Conservation (phyloP, 2,113 vertebrate species). For the Sorex fumeus region DNA sequence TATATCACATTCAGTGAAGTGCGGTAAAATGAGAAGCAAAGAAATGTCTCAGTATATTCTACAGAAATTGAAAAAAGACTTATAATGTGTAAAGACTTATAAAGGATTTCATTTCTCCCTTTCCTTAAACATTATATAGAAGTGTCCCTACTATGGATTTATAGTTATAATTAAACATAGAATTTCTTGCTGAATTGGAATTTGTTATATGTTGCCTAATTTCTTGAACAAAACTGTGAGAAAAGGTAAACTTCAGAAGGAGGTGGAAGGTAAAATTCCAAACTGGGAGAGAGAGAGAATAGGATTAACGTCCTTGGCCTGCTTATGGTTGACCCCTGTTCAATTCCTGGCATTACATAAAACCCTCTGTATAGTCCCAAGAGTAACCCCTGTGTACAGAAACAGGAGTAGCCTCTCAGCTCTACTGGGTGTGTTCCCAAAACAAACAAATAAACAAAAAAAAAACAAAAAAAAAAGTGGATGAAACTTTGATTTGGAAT, state of each 20-base stretch:
- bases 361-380: too few species aligned
- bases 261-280: not conserved
- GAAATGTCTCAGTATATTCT: not conserved
- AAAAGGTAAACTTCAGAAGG: not conserved
- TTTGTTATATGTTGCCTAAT: not conserved
- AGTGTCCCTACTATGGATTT: not conserved
- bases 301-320: too few species aligned
- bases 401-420: too few species aligned
- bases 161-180: not conserved
- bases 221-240: constrained; percentile 31
- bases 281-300: not conserved
- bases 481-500: constrained; percentile 28
- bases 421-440: too few species aligned
- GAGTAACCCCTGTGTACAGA: too few species aligned
- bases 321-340: too few species aligned
- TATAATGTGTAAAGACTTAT: not conserved
- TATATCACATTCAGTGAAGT: not conserved
- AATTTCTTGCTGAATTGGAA: not conserved
- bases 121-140: constrained; percentile 1
- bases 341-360: too few species aligned
- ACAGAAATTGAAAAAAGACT: not conserved
- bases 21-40: constrained; percentile 42
- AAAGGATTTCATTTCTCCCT: not conserved
- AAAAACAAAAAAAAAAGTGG: not conserved
- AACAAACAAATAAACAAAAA: too few species aligned